Conservation (phyloP, 2,113 vertebrate genomes). For the Microtus ochrogaster region DNA sequence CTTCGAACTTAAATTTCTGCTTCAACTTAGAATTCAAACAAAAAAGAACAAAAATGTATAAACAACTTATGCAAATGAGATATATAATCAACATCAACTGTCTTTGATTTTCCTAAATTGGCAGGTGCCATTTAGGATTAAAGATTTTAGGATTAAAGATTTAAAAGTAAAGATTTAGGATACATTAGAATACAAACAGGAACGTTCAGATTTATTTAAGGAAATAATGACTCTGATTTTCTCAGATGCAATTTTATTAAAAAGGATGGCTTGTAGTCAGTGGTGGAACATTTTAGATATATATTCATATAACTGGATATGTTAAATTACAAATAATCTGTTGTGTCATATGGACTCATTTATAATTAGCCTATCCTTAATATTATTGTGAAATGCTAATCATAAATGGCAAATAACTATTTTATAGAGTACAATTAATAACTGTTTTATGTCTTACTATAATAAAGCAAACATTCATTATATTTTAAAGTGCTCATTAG, state of each 20-base stretch:
- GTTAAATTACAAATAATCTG: not conserved
- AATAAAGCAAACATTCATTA: slow-evolving; percentile 38
- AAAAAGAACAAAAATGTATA: slow-evolving; percentile 63
- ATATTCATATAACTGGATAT: slow-evolving; percentile 4
- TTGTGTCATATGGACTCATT: not conserved
- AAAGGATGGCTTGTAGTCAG: not conserved
- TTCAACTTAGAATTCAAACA: slow-evolving; percentile 55
- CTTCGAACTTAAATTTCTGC: slow-evolving; percentile 79
- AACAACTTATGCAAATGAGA: slow-evolving; percentile 40
- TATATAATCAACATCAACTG: not conserved
- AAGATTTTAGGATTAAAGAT: no score
- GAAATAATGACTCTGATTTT: not conserved
- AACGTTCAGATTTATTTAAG: not conserved
- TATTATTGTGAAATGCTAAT: slow-evolving; percentile 24
- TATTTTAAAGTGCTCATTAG: slow-evolving; percentile 7
- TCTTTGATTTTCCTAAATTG: not conserved
- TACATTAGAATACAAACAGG: not conserved
- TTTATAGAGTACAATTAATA: slow-evolving; percentile 45
- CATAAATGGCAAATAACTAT: slow-evolving; percentile 22
- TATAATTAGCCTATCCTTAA: slow-evolving; percentile 72
- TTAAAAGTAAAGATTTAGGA: not conserved
- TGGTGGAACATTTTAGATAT: not conserved
- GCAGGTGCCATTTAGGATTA: not conserved
- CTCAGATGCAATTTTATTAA: slow-evolving; percentile 12
- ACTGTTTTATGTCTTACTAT: not conserved